These are phyloP conservation scores for Daubentonia madagascariensis DNA, from an alignment of 2,113 vertebrate species.

Conservation along the genomic window DNA sequence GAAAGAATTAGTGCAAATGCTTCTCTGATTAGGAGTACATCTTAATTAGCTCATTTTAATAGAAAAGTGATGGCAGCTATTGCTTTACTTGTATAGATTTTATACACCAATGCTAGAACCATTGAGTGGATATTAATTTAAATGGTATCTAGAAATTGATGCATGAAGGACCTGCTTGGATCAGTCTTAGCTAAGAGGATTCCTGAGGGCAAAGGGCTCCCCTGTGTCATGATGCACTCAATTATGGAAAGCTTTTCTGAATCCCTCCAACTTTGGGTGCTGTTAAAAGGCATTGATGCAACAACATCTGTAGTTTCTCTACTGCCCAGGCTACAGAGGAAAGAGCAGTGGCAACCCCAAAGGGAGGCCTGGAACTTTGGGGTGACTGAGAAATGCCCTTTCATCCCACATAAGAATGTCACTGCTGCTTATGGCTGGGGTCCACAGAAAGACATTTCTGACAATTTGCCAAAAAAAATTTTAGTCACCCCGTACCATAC, in stretches of 20 bases:
- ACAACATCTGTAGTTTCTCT: neutral
- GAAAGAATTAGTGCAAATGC: neutral
- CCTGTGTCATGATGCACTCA: neutral
- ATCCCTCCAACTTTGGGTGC: neutral
- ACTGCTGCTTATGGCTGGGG: rapidly evolving
- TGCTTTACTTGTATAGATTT: neutral
- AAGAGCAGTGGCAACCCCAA: neutral
- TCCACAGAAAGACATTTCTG: neutral
- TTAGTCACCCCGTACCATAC: neutral
- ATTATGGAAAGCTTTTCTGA: neutral
- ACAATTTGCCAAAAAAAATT: neutral
- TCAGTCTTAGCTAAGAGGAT: neutral
- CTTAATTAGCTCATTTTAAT: neutral
- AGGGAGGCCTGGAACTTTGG: neutral
- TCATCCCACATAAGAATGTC: neutral
- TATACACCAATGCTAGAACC: neutral
- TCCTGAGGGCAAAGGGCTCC: neutral
- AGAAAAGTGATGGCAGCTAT: neutral
- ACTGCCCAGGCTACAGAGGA: neutral
- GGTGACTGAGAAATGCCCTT: neutral
- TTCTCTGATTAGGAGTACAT: neutral
- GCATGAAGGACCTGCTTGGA: neutral
- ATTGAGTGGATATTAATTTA: neutral
- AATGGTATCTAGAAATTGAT: neutral
- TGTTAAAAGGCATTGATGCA: neutral